Evolutionary conservation across 2,797 vertebrate species (phyloP).

Genomic region (Peromyscus attwateri): DNA sequence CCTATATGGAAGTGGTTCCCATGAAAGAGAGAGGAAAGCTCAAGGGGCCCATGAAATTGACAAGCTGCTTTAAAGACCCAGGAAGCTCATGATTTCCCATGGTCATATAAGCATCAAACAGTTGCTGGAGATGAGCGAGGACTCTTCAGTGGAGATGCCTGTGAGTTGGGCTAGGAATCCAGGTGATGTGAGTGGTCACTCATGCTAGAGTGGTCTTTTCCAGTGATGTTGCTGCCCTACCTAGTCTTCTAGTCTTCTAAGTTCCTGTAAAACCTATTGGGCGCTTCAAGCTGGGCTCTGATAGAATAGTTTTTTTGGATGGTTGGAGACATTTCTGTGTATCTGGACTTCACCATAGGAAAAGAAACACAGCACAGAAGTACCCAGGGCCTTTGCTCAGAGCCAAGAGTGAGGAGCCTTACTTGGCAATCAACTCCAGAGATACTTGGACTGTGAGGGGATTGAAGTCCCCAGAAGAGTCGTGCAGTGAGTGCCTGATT

Average conservation of each 20-base stretch:
- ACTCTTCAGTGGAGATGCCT: background rate
- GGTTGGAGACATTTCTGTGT: background rate
- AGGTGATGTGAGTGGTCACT: background rate
- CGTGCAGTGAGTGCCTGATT: fast-evolving
- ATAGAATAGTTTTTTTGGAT: background rate
- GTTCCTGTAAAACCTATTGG: background rate
- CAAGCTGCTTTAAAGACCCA: background rate
- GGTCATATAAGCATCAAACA: background rate
- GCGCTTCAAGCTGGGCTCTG: background rate
- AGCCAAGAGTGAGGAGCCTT: background rate
- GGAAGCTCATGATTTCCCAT: background rate
- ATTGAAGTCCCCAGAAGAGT: background rate
- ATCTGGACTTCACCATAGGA: background rate
- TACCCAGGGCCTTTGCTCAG: background rate
- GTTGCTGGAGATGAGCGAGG: no score
- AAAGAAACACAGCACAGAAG: background rate
- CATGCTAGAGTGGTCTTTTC: background rate
- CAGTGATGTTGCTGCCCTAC: background rate
- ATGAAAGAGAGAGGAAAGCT: background rate
- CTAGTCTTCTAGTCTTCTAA: no score
- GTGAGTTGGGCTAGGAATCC: background rate
- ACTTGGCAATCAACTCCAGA: background rate
- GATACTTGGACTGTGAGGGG: background rate
- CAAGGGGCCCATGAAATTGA: background rate
- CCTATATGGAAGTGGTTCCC: background rate